Conservation (phyloP, 2,797 vertebrate species). For the Periparus ater region DNA sequence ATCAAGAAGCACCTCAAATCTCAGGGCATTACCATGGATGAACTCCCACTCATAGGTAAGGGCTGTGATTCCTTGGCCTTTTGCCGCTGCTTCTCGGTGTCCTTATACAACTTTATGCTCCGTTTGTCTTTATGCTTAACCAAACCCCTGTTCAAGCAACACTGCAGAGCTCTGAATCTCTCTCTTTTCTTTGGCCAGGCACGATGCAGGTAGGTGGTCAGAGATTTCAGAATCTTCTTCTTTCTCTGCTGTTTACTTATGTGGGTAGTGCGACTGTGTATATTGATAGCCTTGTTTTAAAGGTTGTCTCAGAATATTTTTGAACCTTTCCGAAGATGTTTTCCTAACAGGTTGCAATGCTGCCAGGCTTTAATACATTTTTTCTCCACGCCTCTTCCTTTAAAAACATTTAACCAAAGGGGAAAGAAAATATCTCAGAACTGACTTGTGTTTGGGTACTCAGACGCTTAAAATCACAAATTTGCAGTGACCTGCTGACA, state of each 20-base stretch:
- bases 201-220: neutral
- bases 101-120: neutral
- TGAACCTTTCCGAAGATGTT: neutral
- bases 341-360: neutral
- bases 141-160: neutral
- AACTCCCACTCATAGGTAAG: constrained; percentile 98
- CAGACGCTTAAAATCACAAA: constrained; percentile 58
- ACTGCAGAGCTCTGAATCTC: neutral
- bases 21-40: constrained; percentile 99
- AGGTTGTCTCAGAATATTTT: neutral
- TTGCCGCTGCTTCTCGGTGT: neutral
- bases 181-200: neutral
- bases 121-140: neutral
- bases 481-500: constrained; percentile 35
- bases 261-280: neutral
- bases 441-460: constrained; percentile 29
- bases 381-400: neutral
- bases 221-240: neutral
- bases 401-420: constrained; percentile 38
- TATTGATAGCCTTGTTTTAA: neutral
- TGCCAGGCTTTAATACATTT: neutral
- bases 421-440: neutral
- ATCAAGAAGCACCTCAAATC: constrained; percentile 99
- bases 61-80: neutral
- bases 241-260: neutral